phyloP scores from a whole-genome alignment of 2,888 invertebrate genomes.

The Teleiodes luculella region DNA sequence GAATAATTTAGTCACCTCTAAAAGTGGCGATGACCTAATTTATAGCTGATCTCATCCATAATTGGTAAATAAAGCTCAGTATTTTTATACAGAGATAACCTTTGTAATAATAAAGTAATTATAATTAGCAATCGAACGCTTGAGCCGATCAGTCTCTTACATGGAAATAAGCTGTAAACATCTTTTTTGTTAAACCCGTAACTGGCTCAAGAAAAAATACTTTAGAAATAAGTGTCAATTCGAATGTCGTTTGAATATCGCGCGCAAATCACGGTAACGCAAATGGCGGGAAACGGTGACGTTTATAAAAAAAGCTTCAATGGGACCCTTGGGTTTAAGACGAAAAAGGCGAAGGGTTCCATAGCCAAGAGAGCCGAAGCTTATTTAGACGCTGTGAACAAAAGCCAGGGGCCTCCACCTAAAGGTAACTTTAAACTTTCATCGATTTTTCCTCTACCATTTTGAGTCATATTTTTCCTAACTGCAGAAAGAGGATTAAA shows the following conservation, averaged over 20 bases:
- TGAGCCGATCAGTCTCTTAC: constrained; percentile 24
- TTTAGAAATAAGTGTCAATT: constrained; percentile 5
- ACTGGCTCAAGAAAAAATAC: neutral
- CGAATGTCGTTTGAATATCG: constrained; percentile 53
- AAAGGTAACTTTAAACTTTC: constrained; percentile 33
- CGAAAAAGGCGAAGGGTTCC: constrained; percentile 44
- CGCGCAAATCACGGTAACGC: constrained; percentile 54
- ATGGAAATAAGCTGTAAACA: constrained; percentile 35
- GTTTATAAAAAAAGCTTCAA: constrained; percentile 50
- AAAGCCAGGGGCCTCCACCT: constrained; percentile 43
- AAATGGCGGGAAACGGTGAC: constrained; percentile 54
- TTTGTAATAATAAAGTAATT: constrained; percentile 32
- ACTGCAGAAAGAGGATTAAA: no score
- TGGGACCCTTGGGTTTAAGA: constrained; percentile 48
- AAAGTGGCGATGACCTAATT: constrained; percentile 39
- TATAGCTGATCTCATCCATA: constrained; percentile 13
- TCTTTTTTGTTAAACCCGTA: constrained; percentile 8
- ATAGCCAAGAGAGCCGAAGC: constrained; percentile 62
- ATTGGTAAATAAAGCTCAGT: constrained; percentile 10
- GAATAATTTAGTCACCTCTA: constrained; percentile 23
- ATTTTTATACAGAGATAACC: constrained; percentile 40
- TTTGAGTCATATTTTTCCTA: no score
- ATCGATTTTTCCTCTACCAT: neutral
- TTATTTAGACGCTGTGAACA: constrained; percentile 59
- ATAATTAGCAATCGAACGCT: constrained; percentile 16